A percentile compares a stretch with the other conserved stretches of the same genome.
Evolutionary conservation across 2,113 vertebrate species (phyloP).

Genomic region (Gallinago undulata): DNA sequence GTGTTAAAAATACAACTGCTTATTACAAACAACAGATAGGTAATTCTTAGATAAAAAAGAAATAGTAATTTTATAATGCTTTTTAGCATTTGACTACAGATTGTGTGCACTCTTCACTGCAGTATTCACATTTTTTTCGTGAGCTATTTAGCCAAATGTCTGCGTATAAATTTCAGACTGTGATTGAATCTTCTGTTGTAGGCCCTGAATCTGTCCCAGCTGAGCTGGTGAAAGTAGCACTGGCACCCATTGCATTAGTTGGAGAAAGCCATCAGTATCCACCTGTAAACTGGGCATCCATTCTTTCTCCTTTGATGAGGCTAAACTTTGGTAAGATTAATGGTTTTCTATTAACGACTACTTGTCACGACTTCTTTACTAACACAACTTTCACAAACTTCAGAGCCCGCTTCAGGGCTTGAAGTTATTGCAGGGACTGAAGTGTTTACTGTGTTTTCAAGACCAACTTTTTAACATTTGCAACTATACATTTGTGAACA

Average conservation of each 20-base stretch:
- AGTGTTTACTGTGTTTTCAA: neutral
- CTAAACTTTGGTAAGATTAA: constrained; percentile 86
- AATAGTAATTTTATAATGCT: neutral
- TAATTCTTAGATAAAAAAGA: neutral
- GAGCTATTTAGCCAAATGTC: neutral
- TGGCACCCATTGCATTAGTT: constrained; percentile 80
- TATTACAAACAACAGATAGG: neutral
- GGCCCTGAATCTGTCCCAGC: constrained; percentile 83
- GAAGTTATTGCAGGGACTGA: neutral
- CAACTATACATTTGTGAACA: neutral
- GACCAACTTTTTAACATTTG: neutral
- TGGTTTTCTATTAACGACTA: neutral
- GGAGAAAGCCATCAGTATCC: constrained; percentile 87
- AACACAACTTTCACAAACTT: neutral
- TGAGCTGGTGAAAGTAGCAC: constrained; percentile 76
- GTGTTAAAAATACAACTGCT: neutral
- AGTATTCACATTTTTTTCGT: neutral
- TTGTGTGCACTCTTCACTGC: neutral
- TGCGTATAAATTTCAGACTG: neutral
- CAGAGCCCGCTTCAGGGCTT: neutral
- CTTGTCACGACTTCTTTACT: neutral
- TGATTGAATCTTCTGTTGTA: constrained; percentile 45
- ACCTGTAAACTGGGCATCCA: constrained; percentile 89
- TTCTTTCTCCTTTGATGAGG: constrained; percentile 92
- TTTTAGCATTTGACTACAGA: neutral